phyloP scores from a whole-genome alignment of 37 sponge, comb jelly and placozoan genomes.

The Crambe crambe region DNA sequence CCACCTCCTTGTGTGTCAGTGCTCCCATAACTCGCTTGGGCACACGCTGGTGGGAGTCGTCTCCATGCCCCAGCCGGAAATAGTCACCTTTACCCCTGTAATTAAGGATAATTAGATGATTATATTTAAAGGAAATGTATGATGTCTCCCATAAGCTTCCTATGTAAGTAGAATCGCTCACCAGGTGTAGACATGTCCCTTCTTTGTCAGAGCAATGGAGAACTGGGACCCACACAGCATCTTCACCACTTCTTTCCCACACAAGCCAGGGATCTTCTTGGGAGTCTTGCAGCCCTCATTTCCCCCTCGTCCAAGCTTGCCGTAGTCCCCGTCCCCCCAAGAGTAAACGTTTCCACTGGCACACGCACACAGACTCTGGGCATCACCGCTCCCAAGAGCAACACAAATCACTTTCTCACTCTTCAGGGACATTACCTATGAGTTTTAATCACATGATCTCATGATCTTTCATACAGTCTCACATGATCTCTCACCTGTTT shows the following conservation, averaged over 20 bases:
- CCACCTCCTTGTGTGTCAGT: constrained; percentile 70
- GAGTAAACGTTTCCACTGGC: constrained; percentile 74
- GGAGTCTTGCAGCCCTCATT: constrained; percentile 92
- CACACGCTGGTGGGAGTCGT: constrained; percentile 81
- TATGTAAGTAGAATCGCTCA: too few species aligned
- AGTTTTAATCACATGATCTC: not conserved
- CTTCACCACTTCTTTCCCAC: constrained; percentile 65
- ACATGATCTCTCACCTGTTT: constrained; percentile 61
- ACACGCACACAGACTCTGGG: constrained; percentile 85
- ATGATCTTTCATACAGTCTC: not conserved
- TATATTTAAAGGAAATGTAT: not conserved
- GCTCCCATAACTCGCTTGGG: constrained; percentile 81
- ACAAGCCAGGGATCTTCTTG: constrained; percentile 74
- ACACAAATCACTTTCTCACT: constrained; percentile 68
- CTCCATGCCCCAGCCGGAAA: constrained; percentile 93
- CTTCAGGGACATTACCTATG: constrained; percentile 73
- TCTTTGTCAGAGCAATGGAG: constrained; percentile 84
- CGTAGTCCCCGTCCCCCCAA: constrained; percentile 99
- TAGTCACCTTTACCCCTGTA: constrained; percentile 97
- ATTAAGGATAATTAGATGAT: not conserved
- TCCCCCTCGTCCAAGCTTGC: constrained; percentile 95
- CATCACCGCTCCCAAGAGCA: constrained; percentile 96
- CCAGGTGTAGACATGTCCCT: constrained; percentile 95
- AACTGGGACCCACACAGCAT: constrained; percentile 96
- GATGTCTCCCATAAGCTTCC: too few species aligned